A percentile compares a stretch with the other conserved stretches of the same genome.
Evolutionary conservation across 2,113 vertebrate genomes (phyloP).

Genomic region (Hyaena hyaena): DNA sequence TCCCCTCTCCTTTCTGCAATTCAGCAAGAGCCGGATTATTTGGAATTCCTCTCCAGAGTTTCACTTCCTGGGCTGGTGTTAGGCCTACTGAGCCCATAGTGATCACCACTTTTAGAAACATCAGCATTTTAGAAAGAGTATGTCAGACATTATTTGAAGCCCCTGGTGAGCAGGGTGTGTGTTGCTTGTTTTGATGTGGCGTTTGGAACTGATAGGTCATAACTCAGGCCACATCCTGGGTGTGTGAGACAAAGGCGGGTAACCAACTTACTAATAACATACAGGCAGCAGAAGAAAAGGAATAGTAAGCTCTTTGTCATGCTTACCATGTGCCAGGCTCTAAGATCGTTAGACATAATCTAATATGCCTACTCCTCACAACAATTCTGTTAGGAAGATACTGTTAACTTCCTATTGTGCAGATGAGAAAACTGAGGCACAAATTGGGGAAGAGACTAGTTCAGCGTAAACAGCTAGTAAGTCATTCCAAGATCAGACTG

Average conservation of each 20-base stretch:
- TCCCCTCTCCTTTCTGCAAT: neutral
- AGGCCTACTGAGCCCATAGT: neutral
- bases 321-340: neutral
- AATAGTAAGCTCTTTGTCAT: neutral
- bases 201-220: neutral
- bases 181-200: constrained; percentile 8
- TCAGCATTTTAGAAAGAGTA: constrained; percentile 39
- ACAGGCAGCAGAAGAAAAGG: neutral
- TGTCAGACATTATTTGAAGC: neutral
- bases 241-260: neutral
- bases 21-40: constrained; percentile 42
- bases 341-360: neutral
- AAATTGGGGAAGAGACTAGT: accelerated
- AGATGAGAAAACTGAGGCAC: neutral
- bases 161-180: neutral
- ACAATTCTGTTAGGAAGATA: accelerated
- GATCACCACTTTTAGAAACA: constrained; percentile 34
- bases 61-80: constrained; percentile 55
- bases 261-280: neutral
- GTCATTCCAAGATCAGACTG: neutral
- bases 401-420: neutral
- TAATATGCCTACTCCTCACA: neutral
- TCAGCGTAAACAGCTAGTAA: neutral
- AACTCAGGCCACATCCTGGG: neutral
- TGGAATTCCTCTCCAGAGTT: constrained; percentile 55